phyloP scores from a whole-genome alignment of 1,140 invertebrate species.

The Euborellia annulipes region DNA sequence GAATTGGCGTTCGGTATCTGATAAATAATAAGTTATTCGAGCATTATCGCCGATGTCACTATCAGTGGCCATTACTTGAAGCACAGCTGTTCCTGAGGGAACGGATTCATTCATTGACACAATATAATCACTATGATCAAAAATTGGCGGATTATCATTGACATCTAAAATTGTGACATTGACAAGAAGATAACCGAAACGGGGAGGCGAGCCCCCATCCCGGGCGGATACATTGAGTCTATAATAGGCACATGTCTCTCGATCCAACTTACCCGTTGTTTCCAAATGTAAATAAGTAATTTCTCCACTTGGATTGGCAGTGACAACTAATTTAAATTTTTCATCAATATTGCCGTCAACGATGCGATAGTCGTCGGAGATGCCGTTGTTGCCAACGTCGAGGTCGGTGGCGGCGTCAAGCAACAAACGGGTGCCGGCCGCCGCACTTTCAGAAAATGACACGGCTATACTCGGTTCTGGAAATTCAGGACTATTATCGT shows the following conservation, averaged over 20 bases:
- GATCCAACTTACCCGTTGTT: slow-evolving; percentile 74
- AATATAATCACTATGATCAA: slow-evolving; percentile 83
- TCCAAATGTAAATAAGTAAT: slow-evolving; percentile 79
- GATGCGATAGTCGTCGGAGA: slow-evolving; percentile 74
- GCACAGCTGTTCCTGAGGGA: slow-evolving; percentile 64
- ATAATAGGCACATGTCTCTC: slow-evolving; percentile 70
- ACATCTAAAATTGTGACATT: slow-evolving; percentile 83
- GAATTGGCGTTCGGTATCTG: slow-evolving; percentile 71
- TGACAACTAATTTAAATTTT: slow-evolving; percentile 73
- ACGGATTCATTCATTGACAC: slow-evolving; percentile 85
- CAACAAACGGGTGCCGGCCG: slow-evolving; percentile 65
- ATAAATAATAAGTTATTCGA: slow-evolving; percentile 77
- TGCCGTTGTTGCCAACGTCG: slow-evolving; percentile 72
- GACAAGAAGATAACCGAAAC: slow-evolving; percentile 71
- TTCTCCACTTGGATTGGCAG: slow-evolving; percentile 73
- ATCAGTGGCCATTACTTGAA: slow-evolving; percentile 83
- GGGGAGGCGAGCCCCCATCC: slow-evolving; percentile 66
- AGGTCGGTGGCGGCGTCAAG: slow-evolving; percentile 74
- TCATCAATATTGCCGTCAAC: slow-evolving; percentile 72
- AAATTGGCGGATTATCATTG: slow-evolving; percentile 89
- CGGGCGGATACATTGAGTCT: slow-evolving; percentile 75
- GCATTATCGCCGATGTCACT: slow-evolving; percentile 83
- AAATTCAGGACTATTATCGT: slow-evolving; percentile 80
- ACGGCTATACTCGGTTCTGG: slow-evolving; percentile 73
- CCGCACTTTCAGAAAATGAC: slow-evolving; percentile 80